These are phyloP conservation scores for Nannoperca obscura DNA, from an alignment of 2,797 vertebrate genomes.

Conservation along the genomic window DNA sequence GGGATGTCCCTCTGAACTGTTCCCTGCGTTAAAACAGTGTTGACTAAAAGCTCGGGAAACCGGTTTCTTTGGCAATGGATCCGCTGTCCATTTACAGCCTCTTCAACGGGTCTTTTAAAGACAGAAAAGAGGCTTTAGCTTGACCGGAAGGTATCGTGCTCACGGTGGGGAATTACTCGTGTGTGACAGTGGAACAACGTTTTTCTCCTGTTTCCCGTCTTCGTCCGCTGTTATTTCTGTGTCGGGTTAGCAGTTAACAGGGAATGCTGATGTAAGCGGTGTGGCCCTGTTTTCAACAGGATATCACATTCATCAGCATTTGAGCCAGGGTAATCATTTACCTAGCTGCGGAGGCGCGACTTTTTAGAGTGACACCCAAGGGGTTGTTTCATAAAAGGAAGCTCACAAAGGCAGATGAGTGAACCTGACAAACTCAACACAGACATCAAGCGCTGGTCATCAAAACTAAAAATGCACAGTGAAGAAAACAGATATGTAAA, in stretches of 20 bases:
- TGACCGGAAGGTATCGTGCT: background rate
- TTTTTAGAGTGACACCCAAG: background rate
- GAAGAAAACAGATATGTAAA: background rate
- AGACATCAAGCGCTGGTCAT: background rate
- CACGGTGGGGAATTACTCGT: background rate
- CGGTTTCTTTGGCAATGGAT: slow-evolving; percentile 61
- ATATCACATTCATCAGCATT: slow-evolving; percentile 73
- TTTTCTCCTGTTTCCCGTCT: background rate
- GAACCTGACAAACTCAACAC: background rate
- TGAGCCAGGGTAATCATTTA: slow-evolving; percentile 71
- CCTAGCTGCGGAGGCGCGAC: slow-evolving; percentile 47
- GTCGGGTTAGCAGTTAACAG: slow-evolving; percentile 24
- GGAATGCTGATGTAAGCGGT: slow-evolving; percentile 64
- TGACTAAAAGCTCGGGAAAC: slow-evolving; percentile 39
- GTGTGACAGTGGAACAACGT: background rate
- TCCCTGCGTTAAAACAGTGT: slow-evolving; percentile 15
- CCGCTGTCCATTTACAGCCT: slow-evolving; percentile 28
- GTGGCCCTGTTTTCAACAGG: slow-evolving; percentile 42
- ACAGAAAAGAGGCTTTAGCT: slow-evolving; percentile 12
- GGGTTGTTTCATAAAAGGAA: slow-evolving; percentile 5
- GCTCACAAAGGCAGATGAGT: slow-evolving; percentile 5
- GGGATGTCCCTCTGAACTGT: slow-evolving; percentile 33
- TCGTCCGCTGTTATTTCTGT: background rate
- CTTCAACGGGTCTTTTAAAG: slow-evolving; percentile 29
- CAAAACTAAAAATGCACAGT: background rate